Conservation (phyloP, 2,797 vertebrate genomes). For the Mormyrops boulengeri region DNA sequence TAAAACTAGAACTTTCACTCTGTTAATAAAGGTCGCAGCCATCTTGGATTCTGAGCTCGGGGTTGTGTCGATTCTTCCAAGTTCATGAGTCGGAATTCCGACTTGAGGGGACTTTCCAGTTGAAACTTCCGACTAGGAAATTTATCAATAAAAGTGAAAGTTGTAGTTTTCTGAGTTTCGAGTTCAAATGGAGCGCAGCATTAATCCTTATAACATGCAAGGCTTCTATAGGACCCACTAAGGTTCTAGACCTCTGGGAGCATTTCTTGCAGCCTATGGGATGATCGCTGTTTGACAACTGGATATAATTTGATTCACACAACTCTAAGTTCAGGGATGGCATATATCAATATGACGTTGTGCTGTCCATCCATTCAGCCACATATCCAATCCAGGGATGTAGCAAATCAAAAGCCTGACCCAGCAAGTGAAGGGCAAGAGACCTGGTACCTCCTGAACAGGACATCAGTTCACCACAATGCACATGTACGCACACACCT, state of each 20-base stretch:
- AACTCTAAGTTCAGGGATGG: not conserved
- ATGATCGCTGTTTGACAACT: not conserved
- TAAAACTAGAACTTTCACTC: not conserved
- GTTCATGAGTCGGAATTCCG: not conserved
- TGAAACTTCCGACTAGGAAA: not conserved
- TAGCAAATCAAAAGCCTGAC: not conserved
- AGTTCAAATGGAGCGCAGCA: not conserved
- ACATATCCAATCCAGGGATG: not conserved
- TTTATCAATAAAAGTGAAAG: not conserved
- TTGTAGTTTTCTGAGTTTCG: not conserved
- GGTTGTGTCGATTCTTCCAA: not conserved
- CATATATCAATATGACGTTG: not conserved
- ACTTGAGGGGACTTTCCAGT: not conserved
- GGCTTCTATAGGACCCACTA: not conserved
- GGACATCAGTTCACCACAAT: not conserved
- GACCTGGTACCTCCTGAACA: not conserved
- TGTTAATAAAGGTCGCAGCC: not conserved
- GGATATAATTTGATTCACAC: not conserved
- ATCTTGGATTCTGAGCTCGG: not conserved
- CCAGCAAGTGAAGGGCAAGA: not conserved
- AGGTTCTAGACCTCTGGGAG: not conserved
- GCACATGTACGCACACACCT: not conserved
- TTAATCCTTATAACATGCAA: not conserved
- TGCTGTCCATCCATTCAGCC: not conserved
- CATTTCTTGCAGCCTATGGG: not conserved